phyloP scores from a whole-genome alignment of 1,140 invertebrate genomes.

The Brachionus paranguensis region DNA sequence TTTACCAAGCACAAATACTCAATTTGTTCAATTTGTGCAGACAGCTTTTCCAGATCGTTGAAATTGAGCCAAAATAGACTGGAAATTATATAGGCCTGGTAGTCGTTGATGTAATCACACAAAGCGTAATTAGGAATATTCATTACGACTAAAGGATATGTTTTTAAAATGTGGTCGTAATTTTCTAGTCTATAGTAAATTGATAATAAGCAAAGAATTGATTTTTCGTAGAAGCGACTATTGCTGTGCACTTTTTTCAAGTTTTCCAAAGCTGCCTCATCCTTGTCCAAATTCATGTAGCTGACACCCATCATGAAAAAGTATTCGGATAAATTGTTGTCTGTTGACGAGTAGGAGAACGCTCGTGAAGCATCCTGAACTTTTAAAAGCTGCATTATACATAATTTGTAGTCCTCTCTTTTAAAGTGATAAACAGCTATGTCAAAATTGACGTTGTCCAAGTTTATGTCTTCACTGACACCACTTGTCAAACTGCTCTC shows the following conservation, averaged over 20 bases:
- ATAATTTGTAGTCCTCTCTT: background rate
- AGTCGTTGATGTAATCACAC: background rate
- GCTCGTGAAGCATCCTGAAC: background rate
- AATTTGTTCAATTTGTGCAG: background rate
- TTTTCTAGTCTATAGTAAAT: background rate
- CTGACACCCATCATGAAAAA: background rate
- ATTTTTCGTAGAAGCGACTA: background rate
- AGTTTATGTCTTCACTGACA: background rate
- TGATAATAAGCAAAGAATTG: background rate
- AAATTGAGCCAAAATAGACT: slow-evolving; percentile 12
- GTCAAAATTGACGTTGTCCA: background rate
- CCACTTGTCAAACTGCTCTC: background rate
- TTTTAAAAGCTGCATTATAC: background rate
- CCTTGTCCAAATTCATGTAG: background rate
- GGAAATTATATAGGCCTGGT: background rate
- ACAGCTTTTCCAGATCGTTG: background rate
- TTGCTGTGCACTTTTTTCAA: background rate
- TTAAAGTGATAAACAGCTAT: background rate
- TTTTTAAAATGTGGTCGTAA: slow-evolving; percentile 2
- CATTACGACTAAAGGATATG: background rate
- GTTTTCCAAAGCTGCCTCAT: background rate
- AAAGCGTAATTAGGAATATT: background rate
- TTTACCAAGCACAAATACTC: background rate
- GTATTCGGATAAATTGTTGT: background rate
- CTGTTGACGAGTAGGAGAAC: background rate